Evolutionary conservation across 2,888 invertebrate genomes (phyloP), one percentile per base, ranked within the genome.

Genomic region (Harpagoxenus sublaevis): DNA sequence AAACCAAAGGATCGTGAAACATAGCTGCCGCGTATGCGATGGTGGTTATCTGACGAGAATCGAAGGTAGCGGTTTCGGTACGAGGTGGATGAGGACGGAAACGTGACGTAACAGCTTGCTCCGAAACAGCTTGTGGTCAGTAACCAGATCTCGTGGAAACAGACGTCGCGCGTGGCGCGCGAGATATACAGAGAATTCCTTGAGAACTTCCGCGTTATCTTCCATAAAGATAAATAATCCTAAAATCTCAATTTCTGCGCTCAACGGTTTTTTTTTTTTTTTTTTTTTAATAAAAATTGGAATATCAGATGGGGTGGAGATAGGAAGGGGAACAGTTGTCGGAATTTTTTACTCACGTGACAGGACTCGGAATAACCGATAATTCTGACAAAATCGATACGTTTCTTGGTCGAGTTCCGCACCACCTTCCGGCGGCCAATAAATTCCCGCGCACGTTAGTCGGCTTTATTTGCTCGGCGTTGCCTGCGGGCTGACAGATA

Each of bases 401-500:
- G 15, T 10, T 78, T 45, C 57, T 78, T 55, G 23, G 28, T 42
- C 18, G 42, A 74, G 28, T 45, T 60, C 15, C 45, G 45, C 35
- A 45, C 3, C 28, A 23, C 15, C 55, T 31, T 35, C 15, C 23
- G 15, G n/a, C 8, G 53, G 42, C 57, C 81, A 83, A 86, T 86
- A 89, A 87, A 89, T 85, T 86, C 70, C 68, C 84, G 74, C 66
- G 83, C 89, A 85, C 82, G 79, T 70, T 83, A 86, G 77, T 63
- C 86, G 82, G 86, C 87, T 87, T 88, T 88, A 88, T 87, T 84
- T 89, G 87, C 90, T 88, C 85, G 89, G 73, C 82, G 35, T 28
- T 62, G 90, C 87, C 88, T 88, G 90, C 88, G 68, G 82, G 66
- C 84, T 90, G 90, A 90, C 90, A 90, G 88, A 90, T 88, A 90